A percentile compares a stretch with the other conserved stretches of the same genome.
Evolutionary conservation across 1,140 invertebrate genomes (phyloP).

Genomic region (Acyrthosiphon pisum): DNA sequence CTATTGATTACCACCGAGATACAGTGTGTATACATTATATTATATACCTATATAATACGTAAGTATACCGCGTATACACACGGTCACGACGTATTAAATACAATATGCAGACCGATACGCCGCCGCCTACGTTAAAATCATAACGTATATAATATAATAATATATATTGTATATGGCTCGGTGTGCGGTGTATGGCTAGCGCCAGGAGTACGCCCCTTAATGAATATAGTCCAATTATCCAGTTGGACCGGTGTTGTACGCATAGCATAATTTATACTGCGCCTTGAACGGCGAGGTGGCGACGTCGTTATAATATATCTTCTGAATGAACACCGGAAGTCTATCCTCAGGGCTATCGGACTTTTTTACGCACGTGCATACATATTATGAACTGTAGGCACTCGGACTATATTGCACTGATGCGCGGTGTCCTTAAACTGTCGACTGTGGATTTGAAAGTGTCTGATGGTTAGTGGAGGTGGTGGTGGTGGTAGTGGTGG

Average conservation of each 20-base stretch:
- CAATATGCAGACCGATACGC: background rate
- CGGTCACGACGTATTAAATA: background rate
- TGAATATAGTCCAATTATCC: slow-evolving; percentile 33
- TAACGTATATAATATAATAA: background rate
- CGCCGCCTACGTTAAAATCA: slow-evolving; percentile 7
- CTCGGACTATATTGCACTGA: background rate
- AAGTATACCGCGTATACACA: background rate
- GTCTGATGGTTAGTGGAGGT: background rate
- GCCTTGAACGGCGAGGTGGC: slow-evolving; percentile 7
- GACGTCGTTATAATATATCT: background rate
- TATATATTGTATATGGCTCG: background rate
- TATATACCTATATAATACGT: too few relatives aligned
- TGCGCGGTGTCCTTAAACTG: background rate
- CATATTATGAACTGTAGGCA: background rate
- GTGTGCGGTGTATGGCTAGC: slow-evolving; percentile 7
- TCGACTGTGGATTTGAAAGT: background rate
- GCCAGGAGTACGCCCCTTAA: slow-evolving; percentile 1
- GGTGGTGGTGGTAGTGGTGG: background rate
- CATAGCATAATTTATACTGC: background rate
- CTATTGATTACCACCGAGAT: background rate
- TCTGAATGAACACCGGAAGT: slow-evolving; percentile 50
- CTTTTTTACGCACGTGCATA: slow-evolving; percentile 2
- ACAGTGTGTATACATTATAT: too few relatives aligned
- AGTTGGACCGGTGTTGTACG: background rate
- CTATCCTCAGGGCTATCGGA: background rate